Conservation (phyloP, 92 coral and sea anemone species). For the Epizoanthus rinbou region DNA sequence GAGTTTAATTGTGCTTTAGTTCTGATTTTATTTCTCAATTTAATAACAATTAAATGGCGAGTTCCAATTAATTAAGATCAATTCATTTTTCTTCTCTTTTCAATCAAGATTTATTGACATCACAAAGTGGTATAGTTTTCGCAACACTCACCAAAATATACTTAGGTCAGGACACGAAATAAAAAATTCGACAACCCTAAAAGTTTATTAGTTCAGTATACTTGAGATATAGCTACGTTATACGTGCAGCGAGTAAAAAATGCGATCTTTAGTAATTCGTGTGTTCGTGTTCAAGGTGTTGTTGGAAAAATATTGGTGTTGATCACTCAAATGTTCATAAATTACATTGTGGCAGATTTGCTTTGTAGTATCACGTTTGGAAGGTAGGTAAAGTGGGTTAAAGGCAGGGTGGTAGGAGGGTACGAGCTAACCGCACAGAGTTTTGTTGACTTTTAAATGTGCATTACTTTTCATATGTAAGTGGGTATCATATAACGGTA, state of each 20-base stretch:
- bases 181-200: no score
- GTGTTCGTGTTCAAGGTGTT: neutral
- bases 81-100: constrained; percentile 1
- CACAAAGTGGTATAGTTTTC: neutral
- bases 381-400: no score
- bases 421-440: no score
- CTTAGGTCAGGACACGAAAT: neutral
- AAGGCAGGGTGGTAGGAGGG: no score
- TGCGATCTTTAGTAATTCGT: neutral
- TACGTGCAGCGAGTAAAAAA: neutral
- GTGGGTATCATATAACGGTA: no score
- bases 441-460: no score
- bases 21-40: constrained; percentile 3
- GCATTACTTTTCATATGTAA: no score
- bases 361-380: no score
- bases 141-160: neutral
- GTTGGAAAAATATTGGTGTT: neutral
- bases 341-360: neutral
- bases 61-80: constrained; percentile 1
- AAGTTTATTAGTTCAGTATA: no score
- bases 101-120: neutral
- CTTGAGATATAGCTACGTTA: no score
- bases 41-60: neutral
- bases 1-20: neutral
- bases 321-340: neutral